Base-by-base conservation (phyloP, 2,113 vertebrate genomes). In the Sciurus niger region DNA sequence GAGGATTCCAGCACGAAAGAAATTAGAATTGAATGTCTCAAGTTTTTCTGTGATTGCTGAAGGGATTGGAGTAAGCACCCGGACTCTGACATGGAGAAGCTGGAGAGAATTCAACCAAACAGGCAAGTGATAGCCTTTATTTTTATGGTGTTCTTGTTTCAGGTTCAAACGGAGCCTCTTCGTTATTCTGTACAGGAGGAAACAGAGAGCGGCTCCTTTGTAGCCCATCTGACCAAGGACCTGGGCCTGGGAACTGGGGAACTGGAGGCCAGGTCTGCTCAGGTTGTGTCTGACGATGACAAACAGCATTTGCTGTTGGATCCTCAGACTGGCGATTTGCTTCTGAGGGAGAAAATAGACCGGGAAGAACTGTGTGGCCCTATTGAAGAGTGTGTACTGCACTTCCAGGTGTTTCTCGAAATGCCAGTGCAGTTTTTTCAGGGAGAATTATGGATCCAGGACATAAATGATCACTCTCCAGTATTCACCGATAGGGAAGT, bases 381-480 rank as follows among this genome's bases (percentile, higher is more conserved):
- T 6, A 83, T 92, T 3, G 98, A 98, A 40, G 98, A 96, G 0
- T 99, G 99, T 73, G 90, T 98, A 2, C 65, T 99, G 73, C 97
- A 96, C 96, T 98, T 99, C 89, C 99, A 99, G 86, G 96, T 99
- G 10, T 97, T 99, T 4, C 95, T 99, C 7, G 98, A 99, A 94
- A 99, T 97, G 85, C 95, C 98, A 10, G 98, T 99, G 97, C 98
- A 99, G n/a, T 97, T 98, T 48, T 97, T 98, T 30, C 95, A 98
- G 40, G 98, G 99, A 13, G 95, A 97, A 7, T 95, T 99, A 58
- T 95, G 97, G 94, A 98, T 99, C 3, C 91, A 98, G 17, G 99
- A 99, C n/a, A 98, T 28, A 6, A 99, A 99, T 68, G 99, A 99
- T n/a, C 99, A 99, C 17, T 92, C 98, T 0, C 99, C 99, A 0